Evolutionary conservation across 2,113 vertebrate genomes (phyloP).

Genomic region (Pelvicachromis taeniatus): DNA sequence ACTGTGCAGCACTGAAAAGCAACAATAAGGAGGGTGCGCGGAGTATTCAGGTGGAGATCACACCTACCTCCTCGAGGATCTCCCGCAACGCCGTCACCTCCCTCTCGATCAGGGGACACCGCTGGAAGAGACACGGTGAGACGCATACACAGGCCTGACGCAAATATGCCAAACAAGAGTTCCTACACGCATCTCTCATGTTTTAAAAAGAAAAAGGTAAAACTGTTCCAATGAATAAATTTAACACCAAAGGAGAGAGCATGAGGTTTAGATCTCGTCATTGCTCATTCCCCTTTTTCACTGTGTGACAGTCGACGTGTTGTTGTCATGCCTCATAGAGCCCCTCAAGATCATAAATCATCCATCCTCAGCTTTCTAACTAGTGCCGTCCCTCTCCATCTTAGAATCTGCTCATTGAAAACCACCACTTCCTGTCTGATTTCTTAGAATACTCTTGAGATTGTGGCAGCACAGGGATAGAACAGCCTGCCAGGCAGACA

Average conservation of each 20-base stretch:
- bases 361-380: not conserved
- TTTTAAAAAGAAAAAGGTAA: not conserved
- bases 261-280: not conserved
- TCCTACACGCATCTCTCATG: not conserved
- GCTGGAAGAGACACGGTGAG: constrained; percentile 99
- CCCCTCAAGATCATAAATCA: not conserved
- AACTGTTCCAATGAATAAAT: not conserved
- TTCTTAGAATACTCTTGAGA: not conserved
- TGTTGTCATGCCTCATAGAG: not conserved
- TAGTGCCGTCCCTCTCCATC: not conserved
- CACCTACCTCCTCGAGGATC: constrained; percentile 93
- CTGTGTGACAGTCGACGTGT: not conserved
- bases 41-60: constrained; percentile 98
- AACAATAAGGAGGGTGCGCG: constrained; percentile 89
- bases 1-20: constrained; percentile 86
- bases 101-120: constrained; percentile 94
- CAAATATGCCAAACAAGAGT: not conserved
- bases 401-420: not conserved
- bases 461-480: not conserved
- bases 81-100: constrained; percentile 98
- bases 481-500: not conserved
- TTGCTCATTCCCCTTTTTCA: constrained; percentile 7
- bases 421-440: not conserved
- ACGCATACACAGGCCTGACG: not conserved
- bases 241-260: constrained; percentile 12